Conservation (phyloP, 1,140 invertebrate genomes). For the Conopomorpha cramerella region DNA sequence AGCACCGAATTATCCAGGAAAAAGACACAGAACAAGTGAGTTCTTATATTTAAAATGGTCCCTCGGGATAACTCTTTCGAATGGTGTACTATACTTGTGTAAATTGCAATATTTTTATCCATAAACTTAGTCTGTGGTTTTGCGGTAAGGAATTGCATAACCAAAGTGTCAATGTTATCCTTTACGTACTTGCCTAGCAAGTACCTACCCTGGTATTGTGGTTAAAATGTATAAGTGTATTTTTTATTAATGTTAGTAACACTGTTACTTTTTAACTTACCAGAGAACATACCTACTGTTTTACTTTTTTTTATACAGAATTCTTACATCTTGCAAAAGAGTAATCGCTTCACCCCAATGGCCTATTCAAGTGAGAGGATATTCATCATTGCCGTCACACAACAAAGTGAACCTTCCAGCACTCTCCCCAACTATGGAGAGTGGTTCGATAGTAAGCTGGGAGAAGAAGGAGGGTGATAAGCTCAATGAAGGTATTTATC, state of each 20-base stretch:
- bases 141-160: constrained; percentile 36
- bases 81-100: neutral
- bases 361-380: constrained; percentile 49
- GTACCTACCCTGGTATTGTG: too few relatives aligned
- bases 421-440: constrained; percentile 98
- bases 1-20: constrained; percentile 65
- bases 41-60: constrained; percentile 7
- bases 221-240: too few relatives aligned
- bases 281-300: constrained; percentile 2
- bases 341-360: constrained; percentile 27
- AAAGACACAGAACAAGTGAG: constrained; percentile 66
- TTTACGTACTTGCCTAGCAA: too few relatives aligned
- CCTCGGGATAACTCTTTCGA: neutral
- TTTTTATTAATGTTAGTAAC: too few relatives aligned
- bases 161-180: constrained; percentile 35
- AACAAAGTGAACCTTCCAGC: constrained; percentile 89
- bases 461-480: constrained; percentile 95
- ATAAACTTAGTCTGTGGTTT: constrained; percentile 4
- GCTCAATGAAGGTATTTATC: constrained; percentile 63
- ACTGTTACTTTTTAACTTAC: too few relatives aligned
- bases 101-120: neutral
- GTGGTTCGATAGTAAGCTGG: constrained; percentile 96
- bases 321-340: constrained; percentile 19
- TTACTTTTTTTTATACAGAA: constrained; percentile 15
- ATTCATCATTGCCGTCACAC: constrained; percentile 76